Conservation (phyloP, 2,888 invertebrate genomes). For the Netelia inedita region DNA sequence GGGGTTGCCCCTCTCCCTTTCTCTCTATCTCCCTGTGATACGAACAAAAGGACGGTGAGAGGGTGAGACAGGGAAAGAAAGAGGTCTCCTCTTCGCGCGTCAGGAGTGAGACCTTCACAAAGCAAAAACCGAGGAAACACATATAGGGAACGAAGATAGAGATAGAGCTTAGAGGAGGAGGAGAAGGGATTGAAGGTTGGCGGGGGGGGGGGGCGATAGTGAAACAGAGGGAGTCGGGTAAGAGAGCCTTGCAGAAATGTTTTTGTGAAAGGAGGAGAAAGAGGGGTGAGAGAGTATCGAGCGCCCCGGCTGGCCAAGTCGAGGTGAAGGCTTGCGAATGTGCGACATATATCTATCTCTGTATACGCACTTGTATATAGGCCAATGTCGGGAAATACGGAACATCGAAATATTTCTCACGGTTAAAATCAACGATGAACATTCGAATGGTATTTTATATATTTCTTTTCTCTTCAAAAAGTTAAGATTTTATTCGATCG, state of each 20-base stretch:
- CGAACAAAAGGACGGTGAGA: conserved; percentile 45
- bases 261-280: conserved; percentile 24
- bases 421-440: too few relatives aligned
- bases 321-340: conserved; percentile 63
- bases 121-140: conserved; percentile 29
- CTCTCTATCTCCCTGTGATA: conserved; percentile 6
- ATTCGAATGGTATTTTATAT: too few relatives aligned
- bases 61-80: conserved; percentile 10
- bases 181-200: too few relatives aligned
- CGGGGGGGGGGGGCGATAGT: conserved; percentile 32
- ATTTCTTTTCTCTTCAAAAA: too few relatives aligned
- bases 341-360: neutral
- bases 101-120: conserved; percentile 54
- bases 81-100: neutral
- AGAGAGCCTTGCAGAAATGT: conserved; percentile 55
- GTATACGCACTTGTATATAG: neutral
- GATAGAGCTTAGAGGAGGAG: conserved; percentile 16
- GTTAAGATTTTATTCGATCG: too few relatives aligned
- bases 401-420: too few relatives aligned
- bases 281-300: conserved; percentile 53
- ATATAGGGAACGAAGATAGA: conserved; percentile 5
- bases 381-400: neutral
- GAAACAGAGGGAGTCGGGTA: conserved; percentile 24
- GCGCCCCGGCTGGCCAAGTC: conserved; percentile 53
- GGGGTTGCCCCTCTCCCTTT: conserved; percentile 6